Evolutionary conservation across 2,888 invertebrate genomes (phyloP).

Genomic region (Entomobrya proxima): DNA sequence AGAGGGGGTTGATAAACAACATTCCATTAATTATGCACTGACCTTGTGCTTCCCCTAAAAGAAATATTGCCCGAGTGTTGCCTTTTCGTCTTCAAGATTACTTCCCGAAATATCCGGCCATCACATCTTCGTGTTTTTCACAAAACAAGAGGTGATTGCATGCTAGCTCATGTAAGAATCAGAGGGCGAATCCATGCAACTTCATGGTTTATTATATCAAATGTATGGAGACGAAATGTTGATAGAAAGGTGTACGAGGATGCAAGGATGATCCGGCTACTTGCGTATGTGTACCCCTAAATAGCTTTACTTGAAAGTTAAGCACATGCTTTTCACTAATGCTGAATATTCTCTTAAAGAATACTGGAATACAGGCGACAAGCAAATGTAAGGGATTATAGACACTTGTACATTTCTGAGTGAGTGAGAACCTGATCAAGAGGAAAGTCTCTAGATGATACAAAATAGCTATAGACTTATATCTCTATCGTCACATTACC

Average conservation of each 20-base stretch:
- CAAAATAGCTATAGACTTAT: conserved; percentile 52
- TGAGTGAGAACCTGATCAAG: conserved; percentile 57
- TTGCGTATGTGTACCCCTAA: conserved; percentile 64
- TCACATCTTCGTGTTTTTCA: background rate
- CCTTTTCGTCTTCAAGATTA: conserved; percentile 40
- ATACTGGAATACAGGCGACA: background rate
- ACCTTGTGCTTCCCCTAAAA: conserved; percentile 57
- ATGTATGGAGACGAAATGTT: background rate
- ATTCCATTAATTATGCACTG: conserved; percentile 66
- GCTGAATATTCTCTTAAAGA: background rate
- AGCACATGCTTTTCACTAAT: background rate
- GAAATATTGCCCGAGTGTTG: conserved; percentile 48
- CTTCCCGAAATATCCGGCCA: conserved; percentile 19
- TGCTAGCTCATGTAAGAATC: background rate
- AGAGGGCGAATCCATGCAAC: conserved; percentile 33
- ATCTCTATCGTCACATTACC: conserved; percentile 45
- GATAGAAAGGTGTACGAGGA: background rate
- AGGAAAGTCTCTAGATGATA: conserved; percentile 64
- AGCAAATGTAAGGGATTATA: conserved; percentile 15
- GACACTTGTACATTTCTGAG: conserved; percentile 33
- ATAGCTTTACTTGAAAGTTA: conserved; percentile 12
- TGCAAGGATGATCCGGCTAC: conserved; percentile 47
- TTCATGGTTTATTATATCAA: conserved; percentile 38
- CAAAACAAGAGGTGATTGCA: background rate
- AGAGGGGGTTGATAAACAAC: conserved; percentile 66